phyloP scores from a whole-genome alignment of 2,113 vertebrate genomes.

The Trichechus manatus region DNA sequence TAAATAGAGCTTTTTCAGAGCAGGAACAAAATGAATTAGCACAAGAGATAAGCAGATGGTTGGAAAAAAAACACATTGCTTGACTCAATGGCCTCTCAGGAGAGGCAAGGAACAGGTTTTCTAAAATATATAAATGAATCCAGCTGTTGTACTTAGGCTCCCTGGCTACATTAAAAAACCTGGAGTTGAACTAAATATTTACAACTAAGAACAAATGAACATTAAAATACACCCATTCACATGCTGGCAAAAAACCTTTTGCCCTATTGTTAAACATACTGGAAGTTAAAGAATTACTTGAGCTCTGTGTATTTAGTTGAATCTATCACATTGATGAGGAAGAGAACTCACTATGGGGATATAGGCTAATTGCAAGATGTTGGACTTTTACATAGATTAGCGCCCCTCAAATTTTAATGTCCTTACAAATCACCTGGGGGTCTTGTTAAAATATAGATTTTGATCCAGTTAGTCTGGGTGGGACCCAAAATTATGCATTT shows the following conservation, averaged over 20 bases:
- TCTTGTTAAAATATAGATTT: conserved; percentile 34
- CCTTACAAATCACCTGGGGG: neutral
- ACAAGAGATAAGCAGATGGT: conserved; percentile 75
- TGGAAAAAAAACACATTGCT: conserved; percentile 43
- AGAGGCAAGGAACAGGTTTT: conserved; percentile 72
- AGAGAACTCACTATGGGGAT: neutral
- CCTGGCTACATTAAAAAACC: conserved; percentile 46
- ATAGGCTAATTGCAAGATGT: neutral
- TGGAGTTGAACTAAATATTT: conserved; percentile 64
- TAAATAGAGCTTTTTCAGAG: conserved; percentile 69
- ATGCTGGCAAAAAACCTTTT: neutral
- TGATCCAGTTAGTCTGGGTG: neutral
- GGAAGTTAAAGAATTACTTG: neutral
- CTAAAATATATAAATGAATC: conserved; percentile 65
- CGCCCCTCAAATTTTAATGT: neutral
- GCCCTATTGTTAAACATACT: neutral
- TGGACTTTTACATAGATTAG: neutral
- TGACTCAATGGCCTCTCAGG: conserved; percentile 64
- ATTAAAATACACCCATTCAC: neutral
- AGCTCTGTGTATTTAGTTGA: neutral
- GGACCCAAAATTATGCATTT: neutral
- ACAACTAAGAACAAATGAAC: conserved; percentile 44
- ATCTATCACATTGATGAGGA: neutral
- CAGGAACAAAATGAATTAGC: conserved; percentile 64
- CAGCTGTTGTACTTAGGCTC: conserved; percentile 76